Evolutionary conservation across 1,140 invertebrate species (phyloP), one percentile per base, ranked within the genome.

Genomic region (Orchestia grillus): DNA sequence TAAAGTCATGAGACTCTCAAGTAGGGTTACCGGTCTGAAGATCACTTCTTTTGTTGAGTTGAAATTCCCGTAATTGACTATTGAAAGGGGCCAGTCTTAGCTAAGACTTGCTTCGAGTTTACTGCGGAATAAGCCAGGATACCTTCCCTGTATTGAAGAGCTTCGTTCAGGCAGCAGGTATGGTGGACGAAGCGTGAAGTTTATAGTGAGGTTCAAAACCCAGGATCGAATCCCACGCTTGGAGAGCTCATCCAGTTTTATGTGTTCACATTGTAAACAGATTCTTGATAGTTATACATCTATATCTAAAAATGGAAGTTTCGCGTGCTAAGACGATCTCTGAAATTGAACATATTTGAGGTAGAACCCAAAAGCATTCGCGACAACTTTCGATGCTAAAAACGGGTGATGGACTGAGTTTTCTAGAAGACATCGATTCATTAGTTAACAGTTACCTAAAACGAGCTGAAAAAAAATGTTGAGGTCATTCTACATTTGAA

Each of bases 21-120:
- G 90, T 92, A 92, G 90, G 90, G 90, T 92, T 92, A 92, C 90
- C 90, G 90, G 90, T 92, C 43, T 92, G 40, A 92, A 92, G 90
- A 92, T 92, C 90, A 92, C 90, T 92, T 92, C 90, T 92, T 92
- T 92, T 92, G 90, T 92, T 44, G 90, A 42, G 19, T 92, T 92
- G 90, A 92, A 92, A 92, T 92, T 92, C 90, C 90, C 90, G 41
- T 92, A 92, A 92, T 92, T 92, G 90, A 92, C 90, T 92, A 92
- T 92, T 92, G 90, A 92, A 92, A 44, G 90, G 8, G 90, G 43
- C 90, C 43, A 92, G 90, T 92, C 90, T 92, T 92, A 92, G 90
- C 90, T 92, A 28, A 44, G 19, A 92, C 90, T 92, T 92, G 90
- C 43, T 44, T 92, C 11, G 90, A 92, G 43, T 92, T 92, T 92